These are phyloP conservation scores for Margaritifera margaritifera DNA, from an alignment of 2,888 invertebrate genomes.

Conservation along the genomic window DNA sequence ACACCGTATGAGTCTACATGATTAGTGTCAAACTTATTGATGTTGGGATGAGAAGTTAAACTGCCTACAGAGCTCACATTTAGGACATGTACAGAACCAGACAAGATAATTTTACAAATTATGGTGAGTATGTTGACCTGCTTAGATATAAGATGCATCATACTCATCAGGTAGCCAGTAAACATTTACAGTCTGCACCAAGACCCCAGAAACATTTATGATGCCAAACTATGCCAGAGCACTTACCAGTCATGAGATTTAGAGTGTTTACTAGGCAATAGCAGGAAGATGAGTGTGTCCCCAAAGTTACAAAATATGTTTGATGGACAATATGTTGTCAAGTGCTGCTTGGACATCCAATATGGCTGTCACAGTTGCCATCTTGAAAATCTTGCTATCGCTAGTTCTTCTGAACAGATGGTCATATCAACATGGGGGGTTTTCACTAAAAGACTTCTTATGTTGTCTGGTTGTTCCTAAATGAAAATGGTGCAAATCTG, in stretches of 20 bases:
- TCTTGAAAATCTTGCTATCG: too few species aligned
- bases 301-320: conserved; percentile 22
- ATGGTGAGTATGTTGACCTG: conserved; percentile 5
- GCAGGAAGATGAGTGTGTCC: conserved; percentile 16
- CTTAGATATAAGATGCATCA: not conserved
- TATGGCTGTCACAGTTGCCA: too few species aligned
- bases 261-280: conserved; percentile 26
- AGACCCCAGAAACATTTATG: conserved; percentile 25
- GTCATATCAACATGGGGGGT: too few species aligned
- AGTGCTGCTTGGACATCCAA: not conserved
- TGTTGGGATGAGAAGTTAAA: conserved; percentile 1
- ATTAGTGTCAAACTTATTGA: conserved; percentile 7
- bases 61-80: conserved; percentile 1
- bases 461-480: too few species aligned
- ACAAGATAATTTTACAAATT: not conserved
- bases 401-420: too few species aligned
- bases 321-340: conserved; percentile 23
- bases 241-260: conserved; percentile 19
- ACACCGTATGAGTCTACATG: conserved; percentile 10
- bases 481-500: too few species aligned
- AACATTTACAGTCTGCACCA: conserved; percentile 7
- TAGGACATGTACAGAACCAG: not conserved
- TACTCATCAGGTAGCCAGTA: conserved; percentile 27
- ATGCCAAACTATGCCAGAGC: conserved; percentile 13
- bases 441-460: too few species aligned